phyloP scores from a whole-genome alignment of 2,113 vertebrate species.

The Ginglymostoma cirratum region DNA sequence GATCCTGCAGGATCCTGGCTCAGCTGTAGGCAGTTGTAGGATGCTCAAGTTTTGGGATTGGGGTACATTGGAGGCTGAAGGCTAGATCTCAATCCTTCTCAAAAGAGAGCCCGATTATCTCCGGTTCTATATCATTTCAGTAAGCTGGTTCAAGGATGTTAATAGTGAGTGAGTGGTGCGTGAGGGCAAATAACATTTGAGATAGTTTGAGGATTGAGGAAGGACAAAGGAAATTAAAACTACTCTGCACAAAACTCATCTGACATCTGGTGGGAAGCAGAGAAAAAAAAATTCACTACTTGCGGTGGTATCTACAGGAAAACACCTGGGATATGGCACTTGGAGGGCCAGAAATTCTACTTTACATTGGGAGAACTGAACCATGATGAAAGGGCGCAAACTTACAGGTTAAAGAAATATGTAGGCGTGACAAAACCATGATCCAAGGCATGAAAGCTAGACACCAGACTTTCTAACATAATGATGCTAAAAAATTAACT shows the following conservation, averaged over 20 bases:
- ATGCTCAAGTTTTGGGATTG: background rate
- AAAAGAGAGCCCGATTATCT: background rate
- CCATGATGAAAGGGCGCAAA: background rate
- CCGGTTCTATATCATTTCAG: background rate
- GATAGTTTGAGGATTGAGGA: background rate
- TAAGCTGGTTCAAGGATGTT: background rate
- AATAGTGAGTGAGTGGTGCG: background rate
- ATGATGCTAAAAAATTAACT: background rate
- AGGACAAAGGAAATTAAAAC: background rate
- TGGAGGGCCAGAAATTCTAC: background rate
- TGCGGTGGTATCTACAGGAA: background rate
- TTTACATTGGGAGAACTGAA: background rate
- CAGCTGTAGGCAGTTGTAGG: background rate
- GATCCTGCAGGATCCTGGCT: background rate
- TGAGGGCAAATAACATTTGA: background rate
- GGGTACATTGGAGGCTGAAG: background rate
- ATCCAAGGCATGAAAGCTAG: background rate
- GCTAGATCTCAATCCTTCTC: background rate
- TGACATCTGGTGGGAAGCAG: background rate
- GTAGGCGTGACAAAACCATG: background rate
- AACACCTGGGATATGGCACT: background rate
- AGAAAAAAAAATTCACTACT: background rate
- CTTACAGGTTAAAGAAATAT: background rate
- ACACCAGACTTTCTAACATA: background rate
- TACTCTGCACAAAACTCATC: background rate